Evolutionary conservation across 2,888 invertebrate genomes (phyloP).

Genomic region (Tipula helvola): DNA sequence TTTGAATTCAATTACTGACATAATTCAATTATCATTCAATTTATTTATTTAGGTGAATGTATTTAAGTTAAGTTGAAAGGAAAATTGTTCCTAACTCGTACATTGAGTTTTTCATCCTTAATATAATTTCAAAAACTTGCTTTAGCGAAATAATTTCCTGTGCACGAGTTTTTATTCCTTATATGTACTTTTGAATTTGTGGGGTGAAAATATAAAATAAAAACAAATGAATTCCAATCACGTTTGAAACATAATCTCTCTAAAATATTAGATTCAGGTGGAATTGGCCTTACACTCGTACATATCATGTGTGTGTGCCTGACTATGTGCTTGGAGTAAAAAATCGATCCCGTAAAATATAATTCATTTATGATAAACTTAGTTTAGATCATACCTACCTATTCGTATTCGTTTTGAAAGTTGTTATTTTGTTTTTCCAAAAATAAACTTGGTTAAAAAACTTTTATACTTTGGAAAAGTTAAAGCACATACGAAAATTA

Average conservation of each 20-base stretch:
- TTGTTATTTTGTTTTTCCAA: neutral
- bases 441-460: neutral
- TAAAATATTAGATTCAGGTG: neutral
- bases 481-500: neutral
- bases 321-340: neutral
- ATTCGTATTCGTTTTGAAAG: neutral
- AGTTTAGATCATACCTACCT: neutral
- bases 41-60: too few species aligned
- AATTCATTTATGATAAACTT: neutral
- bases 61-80: too few species aligned
- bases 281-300: neutral
- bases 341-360: neutral
- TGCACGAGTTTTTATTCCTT: neutral
- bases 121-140: too few species aligned
- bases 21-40: too few species aligned
- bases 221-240: neutral
- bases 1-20: too few species aligned
- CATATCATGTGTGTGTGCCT: neutral
- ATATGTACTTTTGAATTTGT: neutral
- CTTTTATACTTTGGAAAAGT: neutral
- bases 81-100: too few species aligned
- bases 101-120: too few species aligned
- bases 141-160: too few species aligned
- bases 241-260: neutral
- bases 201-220: neutral